Percentiles rank a stretch among this genome's conserved stretches.
These are phyloP conservation scores for Cataglyphis altisquamis DNA, from an alignment of 2,888 invertebrate species.

Conservation along the genomic window DNA sequence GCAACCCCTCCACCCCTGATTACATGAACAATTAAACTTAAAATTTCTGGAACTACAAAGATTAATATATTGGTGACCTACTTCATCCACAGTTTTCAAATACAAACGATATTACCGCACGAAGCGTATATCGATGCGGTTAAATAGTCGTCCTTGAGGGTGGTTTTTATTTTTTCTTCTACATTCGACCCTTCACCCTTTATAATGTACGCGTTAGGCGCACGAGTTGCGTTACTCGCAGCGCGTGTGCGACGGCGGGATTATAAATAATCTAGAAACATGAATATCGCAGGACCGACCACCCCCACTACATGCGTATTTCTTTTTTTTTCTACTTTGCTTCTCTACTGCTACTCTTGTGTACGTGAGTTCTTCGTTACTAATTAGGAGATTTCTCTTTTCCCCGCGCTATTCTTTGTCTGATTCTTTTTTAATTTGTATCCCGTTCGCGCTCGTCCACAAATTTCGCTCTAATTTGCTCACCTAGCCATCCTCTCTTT, in stretches of 20 bases:
- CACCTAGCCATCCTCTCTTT: neutral
- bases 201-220: conserved; percentile 79
- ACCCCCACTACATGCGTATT: conserved; percentile 49
- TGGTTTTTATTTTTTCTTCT: conserved; percentile 72
- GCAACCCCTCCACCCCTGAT: neutral
- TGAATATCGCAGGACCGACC: conserved; percentile 79
- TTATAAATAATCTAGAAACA: conserved; percentile 82
- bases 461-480: conserved; percentile 54
- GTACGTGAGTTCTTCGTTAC: conserved; percentile 37
- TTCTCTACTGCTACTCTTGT: neutral
- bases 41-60: neutral
- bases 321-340: conserved; percentile 24
- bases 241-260: conserved; percentile 80
- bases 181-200: conserved; percentile 47
- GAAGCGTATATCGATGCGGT: neutral
- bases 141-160: conserved; percentile 36
- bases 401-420: conserved; percentile 31
- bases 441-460: conserved; percentile 42
- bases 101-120: conserved; percentile 1
- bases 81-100: neutral
- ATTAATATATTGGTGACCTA: neutral
- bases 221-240: conserved; percentile 77
- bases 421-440: conserved; percentile 58
- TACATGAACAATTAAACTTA: neutral
- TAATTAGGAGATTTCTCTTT: conserved; percentile 43